Evolutionary conservation across 2,113 vertebrate species (phyloP).

Genomic region (Argyrosomus japonicus): DNA sequence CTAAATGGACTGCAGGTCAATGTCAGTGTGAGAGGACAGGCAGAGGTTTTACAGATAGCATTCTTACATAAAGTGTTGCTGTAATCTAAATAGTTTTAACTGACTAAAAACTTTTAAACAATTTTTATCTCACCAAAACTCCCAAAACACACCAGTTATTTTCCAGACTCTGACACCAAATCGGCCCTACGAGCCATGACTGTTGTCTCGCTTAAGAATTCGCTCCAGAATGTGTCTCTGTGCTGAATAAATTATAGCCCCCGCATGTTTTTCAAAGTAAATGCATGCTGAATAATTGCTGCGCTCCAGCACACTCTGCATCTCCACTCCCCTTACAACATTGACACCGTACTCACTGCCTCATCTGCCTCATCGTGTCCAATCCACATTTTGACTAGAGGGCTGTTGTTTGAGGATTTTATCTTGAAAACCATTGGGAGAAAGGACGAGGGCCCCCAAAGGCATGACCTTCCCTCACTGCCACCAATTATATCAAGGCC

Average conservation of each 20-base stretch:
- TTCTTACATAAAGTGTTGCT: too few relatives aligned
- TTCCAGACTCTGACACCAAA: slow-evolving; percentile 17
- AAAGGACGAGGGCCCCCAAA: slow-evolving; percentile 63
- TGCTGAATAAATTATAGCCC: slow-evolving; percentile 66
- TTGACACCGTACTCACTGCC: slow-evolving; percentile 5
- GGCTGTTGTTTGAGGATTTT: slow-evolving; percentile 55
- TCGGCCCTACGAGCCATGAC: slow-evolving; percentile 22
- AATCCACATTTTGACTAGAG: slow-evolving; percentile 38
- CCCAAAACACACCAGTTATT: background rate
- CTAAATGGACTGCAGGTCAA: too few relatives aligned
- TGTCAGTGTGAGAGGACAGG: too few relatives aligned
- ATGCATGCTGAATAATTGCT: slow-evolving; percentile 71
- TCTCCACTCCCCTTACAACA: slow-evolving; percentile 45
- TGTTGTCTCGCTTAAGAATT: slow-evolving; percentile 36
- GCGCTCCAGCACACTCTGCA: slow-evolving; percentile 28
- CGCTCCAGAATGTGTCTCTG: slow-evolving; percentile 36
- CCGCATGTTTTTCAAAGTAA: slow-evolving; percentile 66
- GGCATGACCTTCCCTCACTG: slow-evolving; percentile 77
- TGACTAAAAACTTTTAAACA: background rate
- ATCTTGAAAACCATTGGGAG: slow-evolving; percentile 48
- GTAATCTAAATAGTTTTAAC: background rate
- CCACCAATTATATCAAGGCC: slow-evolving; percentile 82
- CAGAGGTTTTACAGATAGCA: too few relatives aligned
- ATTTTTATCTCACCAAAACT: background rate
- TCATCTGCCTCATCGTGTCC: slow-evolving; percentile 47